Conservation (phyloP, 2,888 invertebrate genomes). For the Ctenicera cuprea region DNA sequence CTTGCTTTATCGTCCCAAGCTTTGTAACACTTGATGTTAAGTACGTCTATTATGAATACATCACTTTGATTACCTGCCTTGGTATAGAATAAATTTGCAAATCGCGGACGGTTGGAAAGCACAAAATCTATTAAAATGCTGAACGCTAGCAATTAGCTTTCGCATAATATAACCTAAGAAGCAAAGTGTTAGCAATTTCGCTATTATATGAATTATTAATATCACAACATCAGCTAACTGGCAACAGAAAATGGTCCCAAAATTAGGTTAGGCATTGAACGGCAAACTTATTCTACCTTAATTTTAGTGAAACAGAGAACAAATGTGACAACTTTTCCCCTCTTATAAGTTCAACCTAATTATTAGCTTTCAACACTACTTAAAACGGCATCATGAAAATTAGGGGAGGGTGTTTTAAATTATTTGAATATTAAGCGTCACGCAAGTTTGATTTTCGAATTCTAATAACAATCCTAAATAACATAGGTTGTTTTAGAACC, state of each 20-base stretch:
- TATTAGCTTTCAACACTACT: too few relatives aligned
- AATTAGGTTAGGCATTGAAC: too few relatives aligned
- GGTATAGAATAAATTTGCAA: not conserved
- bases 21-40: conserved; percentile 17
- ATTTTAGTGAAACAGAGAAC: too few relatives aligned
- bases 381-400: too few relatives aligned
- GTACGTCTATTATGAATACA: conserved; percentile 14
- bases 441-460: not conserved
- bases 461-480: not conserved
- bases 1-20: not conserved
- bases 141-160: not conserved
- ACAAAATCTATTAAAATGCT: not conserved
- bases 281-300: too few relatives aligned
- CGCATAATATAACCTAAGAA: not conserved
- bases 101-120: not conserved
- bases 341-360: too few relatives aligned
- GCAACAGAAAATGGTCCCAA: too few relatives aligned
- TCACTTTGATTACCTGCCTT: not conserved
- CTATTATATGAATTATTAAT: not conserved
- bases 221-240: too few relatives aligned
- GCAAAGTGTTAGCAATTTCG: not conserved
- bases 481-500: not conserved
- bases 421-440: not conserved
- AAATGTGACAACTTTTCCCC: too few relatives aligned
- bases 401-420: not conserved